Conservation (phyloP, 2,113 vertebrate genomes). For the Uropsilus gracilis region DNA sequence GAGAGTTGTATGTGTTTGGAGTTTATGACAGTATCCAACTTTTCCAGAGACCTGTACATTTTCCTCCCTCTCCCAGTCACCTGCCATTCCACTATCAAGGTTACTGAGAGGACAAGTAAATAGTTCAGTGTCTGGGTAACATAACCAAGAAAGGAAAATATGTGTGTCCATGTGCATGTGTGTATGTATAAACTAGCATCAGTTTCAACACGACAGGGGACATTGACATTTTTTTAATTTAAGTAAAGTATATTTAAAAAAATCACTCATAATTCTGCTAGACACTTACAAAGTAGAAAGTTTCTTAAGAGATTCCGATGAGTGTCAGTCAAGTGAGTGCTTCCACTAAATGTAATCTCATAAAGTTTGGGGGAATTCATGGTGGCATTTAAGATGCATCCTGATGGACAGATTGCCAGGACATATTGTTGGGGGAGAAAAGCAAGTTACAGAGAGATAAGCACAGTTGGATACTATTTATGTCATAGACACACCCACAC, state of each 20-base stretch:
- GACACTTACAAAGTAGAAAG: neutral
- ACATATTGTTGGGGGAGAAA: constrained; percentile 56
- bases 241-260: neutral
- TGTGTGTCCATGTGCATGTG: neutral
- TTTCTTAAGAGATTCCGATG: neutral
- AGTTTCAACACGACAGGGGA: neutral
- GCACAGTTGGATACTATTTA: constrained; percentile 59
- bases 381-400: constrained; percentile 49
- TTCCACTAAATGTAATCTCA: neutral
- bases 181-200: neutral
- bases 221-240: neutral
- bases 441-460: constrained; percentile 37
- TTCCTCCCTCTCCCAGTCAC: neutral
- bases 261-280: neutral
- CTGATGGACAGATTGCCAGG: constrained; percentile 51
- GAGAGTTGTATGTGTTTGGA: neutral
- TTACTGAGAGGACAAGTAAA: neutral
- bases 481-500: constrained; percentile 52
- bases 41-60: neutral
- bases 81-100: neutral
- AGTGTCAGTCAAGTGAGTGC: neutral
- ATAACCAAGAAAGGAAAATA: neutral
- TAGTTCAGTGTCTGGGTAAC: neutral
- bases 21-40: neutral
- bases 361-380: neutral